These are phyloP conservation scores for Rhodinocichla rosea DNA, from an alignment of 2,113 vertebrate species.

Conservation along the genomic window DNA sequence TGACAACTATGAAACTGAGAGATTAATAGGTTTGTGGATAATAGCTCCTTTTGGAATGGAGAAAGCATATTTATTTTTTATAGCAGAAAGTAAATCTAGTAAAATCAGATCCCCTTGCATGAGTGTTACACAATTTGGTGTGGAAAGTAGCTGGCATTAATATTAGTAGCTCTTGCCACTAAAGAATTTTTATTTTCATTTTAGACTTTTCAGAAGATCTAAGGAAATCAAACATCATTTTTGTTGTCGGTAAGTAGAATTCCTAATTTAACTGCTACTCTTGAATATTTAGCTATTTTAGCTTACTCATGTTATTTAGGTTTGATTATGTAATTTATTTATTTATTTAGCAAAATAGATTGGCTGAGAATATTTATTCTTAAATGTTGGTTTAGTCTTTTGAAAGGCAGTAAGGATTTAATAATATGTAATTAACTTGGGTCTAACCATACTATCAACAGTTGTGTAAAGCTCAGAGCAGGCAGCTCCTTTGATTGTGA, in stretches of 20 bases:
- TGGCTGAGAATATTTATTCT: background rate
- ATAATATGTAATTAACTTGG: background rate
- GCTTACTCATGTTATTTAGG: background rate
- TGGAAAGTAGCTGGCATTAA: background rate
- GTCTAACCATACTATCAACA: background rate
- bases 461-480: background rate
- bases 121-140: background rate
- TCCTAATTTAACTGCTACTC: background rate
- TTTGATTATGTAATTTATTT: background rate
- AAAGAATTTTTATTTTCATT: conserved; percentile 50
- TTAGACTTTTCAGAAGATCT: conserved; percentile 79
- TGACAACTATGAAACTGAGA: background rate
- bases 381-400: background rate
- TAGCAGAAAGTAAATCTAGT: background rate
- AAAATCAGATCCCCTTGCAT: background rate
- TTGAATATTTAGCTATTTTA: no score
- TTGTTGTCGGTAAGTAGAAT: conserved; percentile 86
- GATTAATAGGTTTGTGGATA: background rate
- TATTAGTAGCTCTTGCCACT: background rate
- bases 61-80: background rate
- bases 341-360: background rate
- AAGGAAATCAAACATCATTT: conserved; percentile 89
- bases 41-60: background rate
- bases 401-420: background rate
- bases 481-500: background rate